phyloP scores from a whole-genome alignment of 2,113 vertebrate genomes.

The Vanacampus margaritifer region DNA sequence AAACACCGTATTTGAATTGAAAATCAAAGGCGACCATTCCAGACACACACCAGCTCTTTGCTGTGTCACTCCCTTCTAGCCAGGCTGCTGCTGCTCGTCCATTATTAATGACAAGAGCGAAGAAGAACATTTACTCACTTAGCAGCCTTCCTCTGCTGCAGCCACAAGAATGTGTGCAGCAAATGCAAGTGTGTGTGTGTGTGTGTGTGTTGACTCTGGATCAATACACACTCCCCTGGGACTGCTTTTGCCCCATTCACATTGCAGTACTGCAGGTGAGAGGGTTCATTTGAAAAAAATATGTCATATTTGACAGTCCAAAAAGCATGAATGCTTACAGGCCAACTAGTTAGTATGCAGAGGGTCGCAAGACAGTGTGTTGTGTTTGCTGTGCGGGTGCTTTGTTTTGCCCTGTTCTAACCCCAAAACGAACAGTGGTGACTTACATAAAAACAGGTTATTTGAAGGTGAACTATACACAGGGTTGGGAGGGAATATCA shows the following conservation, averaged over 20 bases:
- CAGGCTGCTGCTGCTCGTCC: not conserved
- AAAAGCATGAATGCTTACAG: not conserved
- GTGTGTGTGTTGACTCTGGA: not conserved
- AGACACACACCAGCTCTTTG: slow-evolving; percentile 1
- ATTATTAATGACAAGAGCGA: slow-evolving; percentile 8
- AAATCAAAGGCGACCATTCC: not conserved
- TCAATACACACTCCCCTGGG: not conserved
- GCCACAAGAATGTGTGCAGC: slow-evolving; percentile 1
- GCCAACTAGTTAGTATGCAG: not conserved
- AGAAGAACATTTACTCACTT: slow-evolving; percentile 12
- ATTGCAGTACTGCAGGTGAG: not conserved
- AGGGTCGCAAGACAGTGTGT: no score
- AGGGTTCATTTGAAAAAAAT: not conserved
- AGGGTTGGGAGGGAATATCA: no score
- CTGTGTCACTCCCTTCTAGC: not conserved
- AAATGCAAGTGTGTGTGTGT: not conserved
- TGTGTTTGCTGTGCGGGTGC: no score
- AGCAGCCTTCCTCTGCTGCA: slow-evolving; percentile 4
- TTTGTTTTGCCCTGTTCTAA: not conserved
- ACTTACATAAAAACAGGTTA: no score
- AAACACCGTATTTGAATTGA: not conserved
- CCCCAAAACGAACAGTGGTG: no score
- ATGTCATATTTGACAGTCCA: not conserved
- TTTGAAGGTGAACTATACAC: no score
- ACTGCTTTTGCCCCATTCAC: not conserved